Conservation (phyloP, 2,888 invertebrate species). For the Dasypolia templi region DNA sequence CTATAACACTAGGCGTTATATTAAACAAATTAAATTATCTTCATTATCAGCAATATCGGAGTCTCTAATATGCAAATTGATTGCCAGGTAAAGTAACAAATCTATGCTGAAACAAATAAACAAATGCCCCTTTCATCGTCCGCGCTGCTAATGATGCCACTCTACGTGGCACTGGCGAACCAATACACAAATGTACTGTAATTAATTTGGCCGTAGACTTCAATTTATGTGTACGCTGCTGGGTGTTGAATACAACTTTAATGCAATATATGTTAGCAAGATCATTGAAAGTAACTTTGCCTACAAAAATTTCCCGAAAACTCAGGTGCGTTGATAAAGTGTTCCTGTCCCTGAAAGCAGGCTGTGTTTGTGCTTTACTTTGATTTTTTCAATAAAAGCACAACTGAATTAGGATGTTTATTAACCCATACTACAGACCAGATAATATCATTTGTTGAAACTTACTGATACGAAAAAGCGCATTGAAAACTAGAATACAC, state of each 20-base stretch:
- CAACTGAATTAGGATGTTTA: background rate
- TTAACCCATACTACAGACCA: background rate
- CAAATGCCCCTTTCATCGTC: conserved; percentile 50
- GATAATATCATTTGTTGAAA: background rate
- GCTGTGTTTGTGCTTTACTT: background rate
- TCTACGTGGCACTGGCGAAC: conserved; percentile 40
- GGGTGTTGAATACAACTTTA: background rate
- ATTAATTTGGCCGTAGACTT: conserved; percentile 58
- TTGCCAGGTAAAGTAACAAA: conserved; percentile 58
- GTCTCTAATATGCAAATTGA: conserved; percentile 59
- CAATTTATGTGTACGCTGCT: conserved; percentile 22
- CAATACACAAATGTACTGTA: conserved; percentile 63
- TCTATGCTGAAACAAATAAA: conserved; percentile 55
- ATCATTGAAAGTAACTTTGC: background rate
- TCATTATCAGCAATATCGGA: conserved; percentile 30
- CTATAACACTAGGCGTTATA: conserved; percentile 5
- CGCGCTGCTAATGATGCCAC: conserved; percentile 57
- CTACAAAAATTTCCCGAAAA: background rate
- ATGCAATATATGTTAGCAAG: background rate
- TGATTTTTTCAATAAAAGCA: background rate
- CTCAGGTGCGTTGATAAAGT: background rate
- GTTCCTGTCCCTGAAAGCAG: background rate
- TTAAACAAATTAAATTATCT: conserved; percentile 30
- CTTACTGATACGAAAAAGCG: background rate
- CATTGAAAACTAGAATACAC: conserved; percentile 2